Base-by-base conservation (phyloP, 2,888 invertebrate species). In the Lasioglossum figueresi region DNA sequence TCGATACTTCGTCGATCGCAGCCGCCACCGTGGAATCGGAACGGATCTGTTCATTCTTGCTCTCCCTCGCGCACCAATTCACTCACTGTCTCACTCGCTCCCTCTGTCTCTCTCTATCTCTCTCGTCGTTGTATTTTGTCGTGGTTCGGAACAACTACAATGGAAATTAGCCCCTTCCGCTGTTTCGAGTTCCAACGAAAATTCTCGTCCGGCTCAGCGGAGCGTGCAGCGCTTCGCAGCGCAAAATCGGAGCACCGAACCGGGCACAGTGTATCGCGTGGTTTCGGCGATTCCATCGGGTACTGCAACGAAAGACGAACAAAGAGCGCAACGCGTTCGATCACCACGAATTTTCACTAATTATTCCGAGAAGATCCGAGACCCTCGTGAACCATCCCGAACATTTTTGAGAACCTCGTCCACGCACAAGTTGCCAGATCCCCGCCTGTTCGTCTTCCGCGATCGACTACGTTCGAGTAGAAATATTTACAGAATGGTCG, bases 401-500 rank as follows among this genome's bases (percentile, higher is more conserved):
- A 52, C 6, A 52, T 52, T 48, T 19, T 48, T 5, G 19, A 48
- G 19, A 48, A 48, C 5, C 45, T 37, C 37, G 8, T 31, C n/a
- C n/a, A n/a, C 43, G 43, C 0, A 12, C 12, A 8, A 52, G 23
- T 52, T n/a, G 23, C 10, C 3, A 1, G n/a, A 10, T 52, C 52
- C 52, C 1, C 12, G 31, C 19, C 66, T 40, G 37, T 77, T 48
- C 80, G 52, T 59, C 68, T 68, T 37, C 34, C n/a, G 40, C 48
- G 68, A 75, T 82, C 75, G 59, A 78, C 77, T 40, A 37, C n/a
- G 34, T 37, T 37, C 37, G n/a, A 34, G 23, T 76, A 52, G 52
- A 77, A 79, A 75, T 80, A 85, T 83, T 71, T 83, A 78, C 80
- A 83, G 34, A 80, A 43, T 37, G 66, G 66, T 48, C 72, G 76